Evolutionary conservation across 2,113 vertebrate species (phyloP).

Genomic region (Tonatia bakeri): DNA sequence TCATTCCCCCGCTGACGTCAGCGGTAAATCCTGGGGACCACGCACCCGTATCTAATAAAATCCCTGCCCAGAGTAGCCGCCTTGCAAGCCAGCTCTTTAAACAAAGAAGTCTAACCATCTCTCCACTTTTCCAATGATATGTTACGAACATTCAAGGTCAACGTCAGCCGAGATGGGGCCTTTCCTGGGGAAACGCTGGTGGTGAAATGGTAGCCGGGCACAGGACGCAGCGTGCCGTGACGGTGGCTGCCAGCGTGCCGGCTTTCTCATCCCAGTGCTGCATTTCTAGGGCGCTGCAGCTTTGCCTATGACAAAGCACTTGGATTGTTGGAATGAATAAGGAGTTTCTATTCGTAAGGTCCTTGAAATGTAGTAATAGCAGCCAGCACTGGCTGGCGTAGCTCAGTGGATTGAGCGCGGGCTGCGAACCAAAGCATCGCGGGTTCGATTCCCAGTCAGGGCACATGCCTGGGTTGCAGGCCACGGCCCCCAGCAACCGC

Average conservation of each 20-base stretch:
- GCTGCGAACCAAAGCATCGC: too few species aligned
- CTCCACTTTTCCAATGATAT: background rate
- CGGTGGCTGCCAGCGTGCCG: rapidly evolving
- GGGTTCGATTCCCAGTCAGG: too few species aligned
- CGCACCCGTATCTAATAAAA: background rate
- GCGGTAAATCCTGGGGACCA: background rate
- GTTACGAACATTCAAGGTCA: background rate
- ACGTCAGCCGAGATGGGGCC: background rate
- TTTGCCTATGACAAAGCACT: background rate
- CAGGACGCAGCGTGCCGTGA: too few species aligned
- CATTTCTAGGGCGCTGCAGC: background rate
- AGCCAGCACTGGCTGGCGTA: too few species aligned
- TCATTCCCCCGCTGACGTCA: background rate
- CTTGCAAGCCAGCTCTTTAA: background rate
- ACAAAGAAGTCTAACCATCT: background rate
- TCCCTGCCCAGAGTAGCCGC: background rate
- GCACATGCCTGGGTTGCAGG: too few species aligned
- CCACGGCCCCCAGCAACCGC: too few species aligned
- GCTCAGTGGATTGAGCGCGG: too few species aligned
- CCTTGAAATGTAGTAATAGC: too few species aligned
- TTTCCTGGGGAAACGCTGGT: too few species aligned
- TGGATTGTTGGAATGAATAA: background rate
- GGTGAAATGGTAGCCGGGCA: too few species aligned
- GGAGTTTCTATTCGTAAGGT: background rate
- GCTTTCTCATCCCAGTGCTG: too few species aligned